phyloP scores from a whole-genome alignment of 2,113 vertebrate species.

The Pedetes capensis region DNA sequence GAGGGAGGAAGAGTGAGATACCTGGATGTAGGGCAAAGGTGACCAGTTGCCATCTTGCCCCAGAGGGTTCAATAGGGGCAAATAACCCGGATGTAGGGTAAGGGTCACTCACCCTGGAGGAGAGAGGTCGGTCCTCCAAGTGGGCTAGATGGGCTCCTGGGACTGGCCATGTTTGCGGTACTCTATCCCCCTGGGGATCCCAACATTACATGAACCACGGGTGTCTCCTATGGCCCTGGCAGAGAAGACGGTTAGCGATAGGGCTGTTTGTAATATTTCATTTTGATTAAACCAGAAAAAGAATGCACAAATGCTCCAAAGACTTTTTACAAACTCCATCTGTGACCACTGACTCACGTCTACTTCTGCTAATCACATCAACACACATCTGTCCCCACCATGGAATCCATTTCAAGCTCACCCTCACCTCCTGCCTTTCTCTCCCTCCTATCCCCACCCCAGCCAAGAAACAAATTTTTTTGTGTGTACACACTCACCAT shows the following conservation, averaged over 20 bases:
- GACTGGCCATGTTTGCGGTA: no score
- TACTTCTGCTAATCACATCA: slow-evolving; percentile 12
- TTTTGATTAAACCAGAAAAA: slow-evolving; percentile 47
- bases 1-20: no score
- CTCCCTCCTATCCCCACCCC: neutral
- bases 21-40: no score
- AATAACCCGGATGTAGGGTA: no score
- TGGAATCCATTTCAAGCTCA: neutral
- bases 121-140: no score
- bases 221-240: neutral
- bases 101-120: no score
- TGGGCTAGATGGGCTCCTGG: no score
- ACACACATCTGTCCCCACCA: neutral
- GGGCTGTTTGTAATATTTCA: slow-evolving; percentile 23
- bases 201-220: no score
- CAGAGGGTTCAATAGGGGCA: no score
- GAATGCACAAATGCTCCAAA: neutral
- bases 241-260: neutral
- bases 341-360: neutral
- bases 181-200: no score
- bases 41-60: no score
- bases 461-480: neutral
- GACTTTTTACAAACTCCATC: slow-evolving; percentile 13
- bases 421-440: neutral
- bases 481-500: neutral